Percentiles rank a stretch among this genome's conserved stretches.
Evolutionary conservation across 2,113 vertebrate species (phyloP).

Genomic region (Boleophthalmus pectinirostris): DNA sequence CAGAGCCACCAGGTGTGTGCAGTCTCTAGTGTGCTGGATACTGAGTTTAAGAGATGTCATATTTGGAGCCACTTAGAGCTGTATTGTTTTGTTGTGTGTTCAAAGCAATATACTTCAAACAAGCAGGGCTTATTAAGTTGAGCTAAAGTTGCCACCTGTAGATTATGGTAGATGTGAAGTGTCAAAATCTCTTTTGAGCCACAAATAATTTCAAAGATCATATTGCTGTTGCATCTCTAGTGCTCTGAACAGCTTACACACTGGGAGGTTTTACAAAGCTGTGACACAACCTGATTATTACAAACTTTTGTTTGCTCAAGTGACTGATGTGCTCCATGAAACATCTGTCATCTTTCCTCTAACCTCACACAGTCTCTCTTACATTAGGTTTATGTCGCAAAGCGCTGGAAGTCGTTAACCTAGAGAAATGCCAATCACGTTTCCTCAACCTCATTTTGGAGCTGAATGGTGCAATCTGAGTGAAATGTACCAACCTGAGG

Average conservation of each 20-base stretch:
- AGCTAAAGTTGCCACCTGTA: slow-evolving; percentile 73
- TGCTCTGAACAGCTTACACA: slow-evolving; percentile 40
- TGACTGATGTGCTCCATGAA: slow-evolving; percentile 24
- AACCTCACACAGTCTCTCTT: background rate
- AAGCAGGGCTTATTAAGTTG: slow-evolving; percentile 64
- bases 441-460: slow-evolving; percentile 21
- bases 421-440: slow-evolving; percentile 25
- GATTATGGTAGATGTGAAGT: slow-evolving; percentile 53
- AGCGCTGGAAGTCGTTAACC: slow-evolving; percentile 8
- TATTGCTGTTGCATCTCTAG: slow-evolving; percentile 34
- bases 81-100: slow-evolving; percentile 72
- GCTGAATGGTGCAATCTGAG: slow-evolving; percentile 59
- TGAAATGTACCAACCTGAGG: slow-evolving; percentile 53
- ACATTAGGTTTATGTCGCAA: slow-evolving; percentile 17
- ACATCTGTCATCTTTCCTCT: slow-evolving; percentile 27
- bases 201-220: slow-evolving; percentile 62
- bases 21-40: slow-evolving; percentile 69
- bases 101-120: slow-evolving; percentile 71
- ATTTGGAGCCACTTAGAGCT: slow-evolving; percentile 69
- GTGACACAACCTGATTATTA: slow-evolving; percentile 40
- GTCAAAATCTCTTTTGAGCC: slow-evolving; percentile 58
- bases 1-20: slow-evolving; percentile 72
- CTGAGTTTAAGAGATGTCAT: slow-evolving; percentile 70
- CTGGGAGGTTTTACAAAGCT: slow-evolving; percentile 35
- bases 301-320: slow-evolving; percentile 22